Evolutionary conservation across 2,888 invertebrate genomes (phyloP).

Genomic region (Siphonodentalium dalli): DNA sequence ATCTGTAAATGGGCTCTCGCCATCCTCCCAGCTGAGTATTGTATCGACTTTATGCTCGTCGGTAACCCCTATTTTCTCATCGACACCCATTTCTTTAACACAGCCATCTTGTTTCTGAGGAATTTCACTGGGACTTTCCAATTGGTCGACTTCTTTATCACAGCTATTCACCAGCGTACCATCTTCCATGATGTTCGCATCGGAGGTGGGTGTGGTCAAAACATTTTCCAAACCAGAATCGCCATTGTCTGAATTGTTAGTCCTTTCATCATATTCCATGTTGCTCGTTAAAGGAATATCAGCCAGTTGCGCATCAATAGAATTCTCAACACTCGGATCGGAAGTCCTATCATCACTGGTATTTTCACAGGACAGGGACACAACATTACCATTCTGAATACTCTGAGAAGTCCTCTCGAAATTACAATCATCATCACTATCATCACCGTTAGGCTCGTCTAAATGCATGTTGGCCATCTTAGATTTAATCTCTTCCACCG

Average conservation of each 20-base stretch:
- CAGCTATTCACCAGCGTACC: neutral
- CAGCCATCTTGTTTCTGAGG: constrained; percentile 2
- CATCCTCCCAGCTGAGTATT: constrained; percentile 44
- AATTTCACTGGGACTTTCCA: constrained; percentile 8
- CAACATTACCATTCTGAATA: neutral
- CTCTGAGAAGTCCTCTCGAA: neutral
- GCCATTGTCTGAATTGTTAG: no score
- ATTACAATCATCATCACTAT: constrained; percentile 27
- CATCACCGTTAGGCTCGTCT: constrained; percentile 20
- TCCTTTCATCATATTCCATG: no score
- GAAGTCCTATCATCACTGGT: neutral
- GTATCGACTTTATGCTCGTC: constrained; percentile 36
- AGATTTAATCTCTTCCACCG: constrained; percentile 28
- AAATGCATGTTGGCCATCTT: constrained; percentile 20
- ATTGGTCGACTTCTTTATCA: constrained; percentile 1
- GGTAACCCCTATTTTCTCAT: constrained; percentile 15
- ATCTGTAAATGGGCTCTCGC: constrained; percentile 17
- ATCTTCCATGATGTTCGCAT: neutral
- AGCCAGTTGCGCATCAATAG: neutral
- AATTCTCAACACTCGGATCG: constrained; percentile 8
- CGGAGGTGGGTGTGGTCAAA: neutral
- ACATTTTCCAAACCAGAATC: neutral
- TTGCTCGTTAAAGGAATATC: no score
- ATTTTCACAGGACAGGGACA: neutral
- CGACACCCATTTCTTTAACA: constrained; percentile 19